Evolutionary conservation across 2,797 vertebrate genomes (phyloP), one percentile per base, ranked within the genome.

Genomic region (Stomatorhinus walkeri): DNA sequence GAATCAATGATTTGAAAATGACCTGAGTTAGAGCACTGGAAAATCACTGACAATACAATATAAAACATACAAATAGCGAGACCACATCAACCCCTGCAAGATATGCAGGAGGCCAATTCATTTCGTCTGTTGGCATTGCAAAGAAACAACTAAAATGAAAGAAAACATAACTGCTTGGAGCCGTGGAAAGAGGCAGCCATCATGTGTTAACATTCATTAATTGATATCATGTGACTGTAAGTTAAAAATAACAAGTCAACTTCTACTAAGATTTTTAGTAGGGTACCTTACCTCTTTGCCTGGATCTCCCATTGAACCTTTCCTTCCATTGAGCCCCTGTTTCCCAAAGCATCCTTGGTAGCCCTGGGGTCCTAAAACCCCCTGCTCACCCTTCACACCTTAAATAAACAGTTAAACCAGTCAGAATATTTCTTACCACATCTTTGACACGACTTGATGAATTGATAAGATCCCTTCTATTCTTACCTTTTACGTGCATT

Each of bases 361-460:
- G 22, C 95, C 95, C 28, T 1, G 0, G 4, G 52, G 64, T 6
- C 95, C 95, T 0, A 0, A 0, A 7, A n/a, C 5, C 2, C 95
- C 95, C 0, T 0, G 0, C 16, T 88, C 89, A 87, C 95, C 95
- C 89, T 95, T 96, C 0, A 54, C 76, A 89, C 95, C 95, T 96
- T 90, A 5, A 64, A 46, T 43, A 14, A 61, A 19, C 24, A 87
- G 91, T 51, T 64, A 86, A n/a, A 90, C 12, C 85, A 84, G 59
- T 51, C 54, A 0, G 6, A 56, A 51, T 61, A n/a, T 52, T n/a
- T 56, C 3, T 83, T 3, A 59, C 5, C 85, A 32, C 14, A 61
- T 49, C 40, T 79, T 68, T 68, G 86, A 51, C 10, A 87, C 6
- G 12, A 32, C 28, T 36, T 48, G 14, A 76, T 28, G n/a, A 6